Conservation (phyloP, 2,113 vertebrate genomes). For the Myotis lucifugus region DNA sequence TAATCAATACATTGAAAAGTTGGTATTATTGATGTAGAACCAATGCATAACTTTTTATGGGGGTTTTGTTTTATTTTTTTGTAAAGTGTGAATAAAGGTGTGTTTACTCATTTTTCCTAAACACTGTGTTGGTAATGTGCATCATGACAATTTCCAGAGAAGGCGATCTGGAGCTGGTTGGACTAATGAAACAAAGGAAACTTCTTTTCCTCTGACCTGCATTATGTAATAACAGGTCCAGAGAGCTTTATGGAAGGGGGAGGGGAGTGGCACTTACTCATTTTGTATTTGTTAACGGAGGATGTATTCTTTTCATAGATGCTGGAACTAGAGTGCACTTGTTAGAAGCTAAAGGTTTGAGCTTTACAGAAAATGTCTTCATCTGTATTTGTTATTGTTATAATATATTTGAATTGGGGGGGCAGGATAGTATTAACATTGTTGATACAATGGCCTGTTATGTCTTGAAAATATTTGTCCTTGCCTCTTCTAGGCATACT, state of each 20-base stretch:
- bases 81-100: slow-evolving; percentile 98
- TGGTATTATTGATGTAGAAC: slow-evolving; percentile 92
- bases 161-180: slow-evolving; percentile 78
- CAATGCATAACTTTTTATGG: slow-evolving; percentile 84
- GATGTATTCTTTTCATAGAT: slow-evolving; percentile 83
- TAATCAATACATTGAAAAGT: slow-evolving; percentile 91
- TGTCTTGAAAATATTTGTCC: slow-evolving; percentile 80
- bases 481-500: slow-evolving; percentile 75
- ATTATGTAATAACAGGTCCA: slow-evolving; percentile 79
- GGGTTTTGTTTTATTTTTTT: slow-evolving; percentile 85
- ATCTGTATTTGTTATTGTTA: slow-evolving; percentile 82
- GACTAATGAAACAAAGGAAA: slow-evolving; percentile 80
- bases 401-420: slow-evolving; percentile 71
- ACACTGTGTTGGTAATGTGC: slow-evolving; percentile 93
- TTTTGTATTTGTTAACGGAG: slow-evolving; percentile 84
- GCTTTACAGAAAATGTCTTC: slow-evolving; percentile 86
- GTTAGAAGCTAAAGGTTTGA: slow-evolving; percentile 88
- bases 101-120: slow-evolving; percentile 96
- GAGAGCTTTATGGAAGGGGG: slow-evolving; percentile 82
- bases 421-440: slow-evolving; percentile 70
- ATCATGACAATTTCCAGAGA: slow-evolving; percentile 91
- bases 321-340: slow-evolving; percentile 88
- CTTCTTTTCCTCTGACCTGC: slow-evolving; percentile 80
- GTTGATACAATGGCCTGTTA: slow-evolving; percentile 65
- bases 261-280: slow-evolving; percentile 83